These are phyloP conservation scores for Hyperopisus bebe DNA, from an alignment of 2,113 vertebrate species.

Conservation along the genomic window DNA sequence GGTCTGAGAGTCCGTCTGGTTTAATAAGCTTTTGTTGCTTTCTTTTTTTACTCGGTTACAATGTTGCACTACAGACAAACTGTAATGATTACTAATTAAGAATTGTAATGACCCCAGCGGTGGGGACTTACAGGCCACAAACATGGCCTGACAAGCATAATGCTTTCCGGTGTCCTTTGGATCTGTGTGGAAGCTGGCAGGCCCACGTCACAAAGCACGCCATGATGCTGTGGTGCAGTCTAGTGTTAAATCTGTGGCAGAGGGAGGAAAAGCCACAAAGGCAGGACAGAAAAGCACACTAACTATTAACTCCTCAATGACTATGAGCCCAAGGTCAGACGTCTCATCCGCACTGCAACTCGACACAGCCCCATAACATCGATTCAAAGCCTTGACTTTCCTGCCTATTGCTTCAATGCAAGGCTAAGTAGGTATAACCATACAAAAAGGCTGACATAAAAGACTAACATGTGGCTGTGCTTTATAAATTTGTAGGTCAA, in stretches of 20 bases:
- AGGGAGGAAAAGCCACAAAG: not conserved
- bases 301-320: not conserved
- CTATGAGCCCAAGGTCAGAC: not conserved
- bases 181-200: not conserved
- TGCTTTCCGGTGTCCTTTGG: not conserved
- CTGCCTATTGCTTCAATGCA: not conserved
- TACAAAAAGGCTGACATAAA: not conserved
- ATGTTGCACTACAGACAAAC: not conserved
- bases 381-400: not conserved
- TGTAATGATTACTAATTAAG: not conserved
- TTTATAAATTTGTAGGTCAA: not conserved
- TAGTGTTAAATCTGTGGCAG: not conserved
- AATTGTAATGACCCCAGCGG: not conserved
- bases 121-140: not conserved
- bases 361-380: not conserved
- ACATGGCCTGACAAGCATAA: not conserved
- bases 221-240: not conserved
- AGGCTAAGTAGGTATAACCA: not conserved
- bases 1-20: not conserved
- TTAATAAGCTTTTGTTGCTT: not conserved
- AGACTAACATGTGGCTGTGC: not conserved
- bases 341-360: not conserved
- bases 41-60: not conserved
- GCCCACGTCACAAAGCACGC: not conserved
- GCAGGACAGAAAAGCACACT: not conserved